Conservation (phyloP, 2,888 invertebrate species). For the Himalopsyche japonica region DNA sequence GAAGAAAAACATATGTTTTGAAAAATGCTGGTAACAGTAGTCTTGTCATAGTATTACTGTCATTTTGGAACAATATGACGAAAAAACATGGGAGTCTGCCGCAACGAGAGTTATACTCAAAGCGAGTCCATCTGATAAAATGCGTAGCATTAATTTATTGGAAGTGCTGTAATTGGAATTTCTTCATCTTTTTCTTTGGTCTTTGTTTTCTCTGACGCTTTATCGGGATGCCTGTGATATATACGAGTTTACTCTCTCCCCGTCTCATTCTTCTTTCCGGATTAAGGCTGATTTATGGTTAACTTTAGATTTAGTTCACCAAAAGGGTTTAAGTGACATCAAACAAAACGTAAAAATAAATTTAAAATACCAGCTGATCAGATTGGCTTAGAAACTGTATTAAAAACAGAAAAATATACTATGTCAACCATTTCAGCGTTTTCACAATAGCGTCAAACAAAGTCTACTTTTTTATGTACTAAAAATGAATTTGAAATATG, state of each 20-base stretch:
- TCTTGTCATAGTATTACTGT: too few species aligned
- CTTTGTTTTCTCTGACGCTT: constrained; percentile 27
- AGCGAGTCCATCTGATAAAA: constrained; percentile 15
- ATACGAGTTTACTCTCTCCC: constrained; percentile 16
- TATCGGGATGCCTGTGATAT: constrained; percentile 36
- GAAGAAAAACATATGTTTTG: too few species aligned
- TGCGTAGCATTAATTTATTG: constrained; percentile 34
- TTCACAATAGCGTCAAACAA: too few species aligned
- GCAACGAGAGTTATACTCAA: background rate
- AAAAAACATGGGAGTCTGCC: background rate
- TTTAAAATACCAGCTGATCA: too few species aligned
- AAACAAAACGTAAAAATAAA: too few species aligned
- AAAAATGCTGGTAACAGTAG: too few species aligned
- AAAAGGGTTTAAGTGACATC: background rate
- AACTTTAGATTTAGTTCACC: constrained; percentile 6
- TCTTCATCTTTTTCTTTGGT: constrained; percentile 32
- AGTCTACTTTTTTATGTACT: too few species aligned
- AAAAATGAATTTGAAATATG: too few species aligned
- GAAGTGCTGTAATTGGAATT: constrained; percentile 34
- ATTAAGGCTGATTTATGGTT: constrained; percentile 32
- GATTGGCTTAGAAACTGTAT: too few species aligned
- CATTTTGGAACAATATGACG: background rate
- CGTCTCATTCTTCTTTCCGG: constrained; percentile 1
- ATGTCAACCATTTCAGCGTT: too few species aligned
- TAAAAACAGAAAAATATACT: too few species aligned